Percentiles rank a stretch among this genome's conserved stretches.
These are phyloP conservation scores for Girardinichthys multiradiatus DNA, from an alignment of 2,113 vertebrate genomes.

Conservation along the genomic window DNA sequence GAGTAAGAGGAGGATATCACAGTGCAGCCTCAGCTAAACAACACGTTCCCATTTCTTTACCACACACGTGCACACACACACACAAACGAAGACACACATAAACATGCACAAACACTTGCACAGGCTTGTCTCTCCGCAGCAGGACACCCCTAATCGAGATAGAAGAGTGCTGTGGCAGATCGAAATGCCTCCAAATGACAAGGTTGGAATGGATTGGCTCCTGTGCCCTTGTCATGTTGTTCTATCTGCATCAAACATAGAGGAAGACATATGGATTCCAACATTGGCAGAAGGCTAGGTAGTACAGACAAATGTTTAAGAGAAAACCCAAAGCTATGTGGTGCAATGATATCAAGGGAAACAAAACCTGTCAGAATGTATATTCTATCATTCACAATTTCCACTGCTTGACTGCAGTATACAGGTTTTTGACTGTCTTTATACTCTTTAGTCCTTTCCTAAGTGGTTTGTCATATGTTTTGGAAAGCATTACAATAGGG, in stretches of 20 bases:
- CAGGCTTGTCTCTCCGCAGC: slow-evolving; percentile 67
- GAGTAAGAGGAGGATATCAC: slow-evolving; percentile 43
- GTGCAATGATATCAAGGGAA: slow-evolving; percentile 4
- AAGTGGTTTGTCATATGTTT: not conserved
- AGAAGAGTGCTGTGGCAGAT: slow-evolving; percentile 76
- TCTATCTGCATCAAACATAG: slow-evolving; percentile 66
- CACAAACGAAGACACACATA: slow-evolving; percentile 7
- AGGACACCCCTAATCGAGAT: slow-evolving; percentile 82
- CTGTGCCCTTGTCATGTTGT: slow-evolving; percentile 74
- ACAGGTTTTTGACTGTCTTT: not conserved
- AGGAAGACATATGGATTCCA: slow-evolving; percentile 67
- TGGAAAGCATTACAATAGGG: not conserved
- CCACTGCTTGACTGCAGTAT: not conserved
- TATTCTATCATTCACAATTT: not conserved
- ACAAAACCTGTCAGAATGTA: slow-evolving; percentile 4
- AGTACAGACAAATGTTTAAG: slow-evolving; percentile 38
- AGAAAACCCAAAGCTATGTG: slow-evolving; percentile 5
- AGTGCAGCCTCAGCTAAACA: slow-evolving; percentile 78
- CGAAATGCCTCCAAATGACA: slow-evolving; percentile 77
- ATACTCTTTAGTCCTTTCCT: not conserved
- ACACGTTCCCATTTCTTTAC: slow-evolving; percentile 8
- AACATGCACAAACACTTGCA: slow-evolving; percentile 40
- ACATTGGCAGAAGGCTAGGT: slow-evolving; percentile 27
- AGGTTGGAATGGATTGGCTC: slow-evolving; percentile 75
- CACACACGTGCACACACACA: slow-evolving; percentile 40